Evolutionary conservation across 2,888 invertebrate genomes (phyloP).

Genomic region (Myathropa florea): DNA sequence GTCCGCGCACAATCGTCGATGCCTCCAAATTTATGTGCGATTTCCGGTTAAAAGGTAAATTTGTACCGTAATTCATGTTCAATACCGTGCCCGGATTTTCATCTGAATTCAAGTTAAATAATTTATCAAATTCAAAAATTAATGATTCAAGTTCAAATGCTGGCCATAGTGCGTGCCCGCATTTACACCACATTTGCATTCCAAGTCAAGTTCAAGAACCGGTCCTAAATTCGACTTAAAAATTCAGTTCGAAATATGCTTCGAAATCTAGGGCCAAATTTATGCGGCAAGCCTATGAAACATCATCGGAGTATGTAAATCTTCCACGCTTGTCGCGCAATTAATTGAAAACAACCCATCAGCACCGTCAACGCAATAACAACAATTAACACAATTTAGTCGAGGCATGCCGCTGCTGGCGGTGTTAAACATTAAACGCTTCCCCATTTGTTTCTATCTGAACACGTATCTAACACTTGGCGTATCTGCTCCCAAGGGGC

Average conservation of each 20-base stretch:
- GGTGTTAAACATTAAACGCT: conserved; percentile 49
- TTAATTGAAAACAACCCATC: neutral
- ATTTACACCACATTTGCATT: neutral
- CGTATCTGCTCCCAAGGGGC: conserved; percentile 66
- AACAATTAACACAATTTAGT: conserved; percentile 44
- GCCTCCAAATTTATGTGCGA: neutral
- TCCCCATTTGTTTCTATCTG: conserved; percentile 60
- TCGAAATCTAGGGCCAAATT: neutral
- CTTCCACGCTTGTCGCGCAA: neutral
- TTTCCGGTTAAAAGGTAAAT: neutral
- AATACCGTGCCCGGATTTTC: neutral
- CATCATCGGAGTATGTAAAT: neutral
- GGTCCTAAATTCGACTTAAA: neutral
- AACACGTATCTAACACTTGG: conserved; percentile 68
- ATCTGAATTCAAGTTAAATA: neutral
- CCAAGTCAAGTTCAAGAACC: neutral
- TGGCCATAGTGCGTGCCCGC: neutral
- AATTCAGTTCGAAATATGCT: too few species aligned
- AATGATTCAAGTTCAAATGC: neutral
- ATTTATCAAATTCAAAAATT: neutral
- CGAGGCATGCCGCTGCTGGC: neutral
- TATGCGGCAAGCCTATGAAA: too few species aligned
- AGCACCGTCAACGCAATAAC: conserved; percentile 2
- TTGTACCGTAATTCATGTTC: neutral
- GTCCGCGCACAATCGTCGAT: too few species aligned